Conservation (phyloP, 1,140 invertebrate species). For the Argopecten irradians region DNA sequence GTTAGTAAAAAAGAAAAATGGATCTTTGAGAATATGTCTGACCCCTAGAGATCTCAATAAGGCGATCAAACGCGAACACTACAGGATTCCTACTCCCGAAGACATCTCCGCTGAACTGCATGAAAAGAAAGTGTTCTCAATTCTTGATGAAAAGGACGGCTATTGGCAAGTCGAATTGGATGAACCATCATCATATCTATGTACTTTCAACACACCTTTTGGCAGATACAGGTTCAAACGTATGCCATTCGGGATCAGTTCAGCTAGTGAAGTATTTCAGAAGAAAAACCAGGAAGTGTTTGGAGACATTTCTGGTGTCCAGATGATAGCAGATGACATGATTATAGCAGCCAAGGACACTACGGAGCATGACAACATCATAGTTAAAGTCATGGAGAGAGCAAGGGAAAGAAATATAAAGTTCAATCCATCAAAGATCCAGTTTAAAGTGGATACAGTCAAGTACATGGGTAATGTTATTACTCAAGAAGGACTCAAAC, state of each 20-base stretch:
- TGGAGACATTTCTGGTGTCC: constrained; percentile 65
- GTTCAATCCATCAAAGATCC: constrained; percentile 48
- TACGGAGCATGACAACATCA: constrained; percentile 37
- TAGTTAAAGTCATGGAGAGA: constrained; percentile 43
- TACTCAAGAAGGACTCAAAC: constrained; percentile 29
- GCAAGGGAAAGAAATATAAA: constrained; percentile 44
- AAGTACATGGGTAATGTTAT: constrained; percentile 37
- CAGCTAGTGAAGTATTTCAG: constrained; percentile 50
- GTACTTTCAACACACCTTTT: constrained; percentile 55
- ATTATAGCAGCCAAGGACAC: constrained; percentile 61
- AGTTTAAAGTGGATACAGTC: constrained; percentile 35
- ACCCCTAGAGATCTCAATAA: constrained; percentile 48
- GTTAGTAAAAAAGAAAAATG: constrained; percentile 54
- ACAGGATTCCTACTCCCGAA: constrained; percentile 40
- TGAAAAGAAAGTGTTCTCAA: constrained; percentile 76
- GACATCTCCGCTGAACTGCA: constrained; percentile 61
- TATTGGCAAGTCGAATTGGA: constrained; percentile 68
- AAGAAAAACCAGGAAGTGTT: constrained; percentile 55
- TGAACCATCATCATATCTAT: constrained; percentile 32
- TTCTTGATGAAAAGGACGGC: constrained; percentile 77
- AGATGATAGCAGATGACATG: constrained; percentile 69
- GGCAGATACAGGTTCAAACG: constrained; percentile 47
- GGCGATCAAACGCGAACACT: constrained; percentile 42
- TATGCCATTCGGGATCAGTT: constrained; percentile 47
- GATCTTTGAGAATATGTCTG: constrained; percentile 56